Evolutionary conservation across 53 echinoderm and acorn worm species (phyloP).

Genomic region (Luidia sarsii): DNA sequence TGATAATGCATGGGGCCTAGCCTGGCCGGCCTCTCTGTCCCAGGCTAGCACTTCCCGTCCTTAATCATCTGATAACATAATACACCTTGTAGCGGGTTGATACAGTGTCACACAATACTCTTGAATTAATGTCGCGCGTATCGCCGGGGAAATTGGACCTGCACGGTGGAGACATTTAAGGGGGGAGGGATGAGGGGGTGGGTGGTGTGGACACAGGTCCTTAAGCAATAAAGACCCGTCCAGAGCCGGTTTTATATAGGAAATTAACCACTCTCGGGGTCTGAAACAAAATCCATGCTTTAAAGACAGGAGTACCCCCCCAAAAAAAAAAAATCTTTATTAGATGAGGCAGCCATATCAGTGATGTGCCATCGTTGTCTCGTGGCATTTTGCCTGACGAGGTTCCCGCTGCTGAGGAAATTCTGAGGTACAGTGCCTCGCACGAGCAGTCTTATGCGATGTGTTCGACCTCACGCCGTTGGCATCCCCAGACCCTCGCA

Average conservation of each 20-base stretch:
- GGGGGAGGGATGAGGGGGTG: not conserved
- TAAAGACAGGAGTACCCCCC: no score
- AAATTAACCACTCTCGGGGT: not conserved
- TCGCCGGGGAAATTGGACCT: slow-evolving; percentile 25
- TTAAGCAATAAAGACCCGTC: slow-evolving; percentile 5
- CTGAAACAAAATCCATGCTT: no score
- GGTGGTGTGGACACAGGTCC: slow-evolving; percentile 8
- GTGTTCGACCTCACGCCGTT: no score
- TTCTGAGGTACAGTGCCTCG: no score
- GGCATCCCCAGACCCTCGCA: no score
- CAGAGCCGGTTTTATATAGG: not conserved
- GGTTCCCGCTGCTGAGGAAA: no score
- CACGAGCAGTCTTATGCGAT: no score
- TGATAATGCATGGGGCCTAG: no score
- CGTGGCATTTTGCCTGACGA: no score
- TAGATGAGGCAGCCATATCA: no score
- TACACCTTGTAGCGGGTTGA: slow-evolving; percentile 45
- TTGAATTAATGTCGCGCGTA: slow-evolving; percentile 51
- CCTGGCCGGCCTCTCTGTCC: not conserved
- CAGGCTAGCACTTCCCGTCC: slow-evolving; percentile 45
- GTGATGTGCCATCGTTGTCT: no score
- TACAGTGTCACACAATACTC: slow-evolving; percentile 52
- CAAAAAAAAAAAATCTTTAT: no score
- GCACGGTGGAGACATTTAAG: slow-evolving; percentile 18
- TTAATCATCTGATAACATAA: slow-evolving; percentile 57